phyloP scores from a whole-genome alignment of 2,113 vertebrate species.

The Etheostoma cragini region DNA sequence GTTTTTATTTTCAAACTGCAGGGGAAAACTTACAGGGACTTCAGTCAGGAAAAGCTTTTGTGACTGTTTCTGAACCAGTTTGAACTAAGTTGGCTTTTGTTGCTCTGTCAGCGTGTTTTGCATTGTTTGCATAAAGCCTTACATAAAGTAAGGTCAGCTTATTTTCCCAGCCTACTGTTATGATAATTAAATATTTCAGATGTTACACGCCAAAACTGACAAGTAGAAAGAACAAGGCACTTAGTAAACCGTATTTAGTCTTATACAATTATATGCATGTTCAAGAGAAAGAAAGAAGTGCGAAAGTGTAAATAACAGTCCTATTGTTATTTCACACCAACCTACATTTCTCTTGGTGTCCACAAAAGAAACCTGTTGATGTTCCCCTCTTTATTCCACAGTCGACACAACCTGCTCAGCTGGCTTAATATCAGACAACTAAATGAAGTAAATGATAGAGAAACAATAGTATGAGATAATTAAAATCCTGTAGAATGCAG shows the following conservation, averaged over 20 bases:
- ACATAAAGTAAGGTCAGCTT: not conserved
- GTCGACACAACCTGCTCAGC: conserved; percentile 43
- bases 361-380: conserved; percentile 59
- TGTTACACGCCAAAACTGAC: conserved; percentile 21
- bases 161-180: not conserved
- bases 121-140: not conserved
- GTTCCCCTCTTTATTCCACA: conserved; percentile 46
- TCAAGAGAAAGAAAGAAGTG: conserved; percentile 38
- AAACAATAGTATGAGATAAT: not conserved
- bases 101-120: conserved; percentile 1
- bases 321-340: conserved; percentile 72
- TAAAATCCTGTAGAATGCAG: not conserved
- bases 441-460: conserved; percentile 10
- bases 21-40: not conserved
- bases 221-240: conserved; percentile 14
- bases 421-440: conserved; percentile 45
- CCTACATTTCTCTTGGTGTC: conserved; percentile 68
- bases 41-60: conserved; percentile 7
- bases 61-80: not conserved
- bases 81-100: not conserved
- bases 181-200: conserved; percentile 35
- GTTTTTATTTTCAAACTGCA: conserved; percentile 16
- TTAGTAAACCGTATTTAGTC: conserved; percentile 24
- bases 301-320: conserved; percentile 67
- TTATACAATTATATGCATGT: conserved; percentile 37